Evolutionary conservation across 2,888 invertebrate genomes (phyloP), one percentile per base, ranked within the genome.

Genomic region (Andricus quercusramuli): DNA sequence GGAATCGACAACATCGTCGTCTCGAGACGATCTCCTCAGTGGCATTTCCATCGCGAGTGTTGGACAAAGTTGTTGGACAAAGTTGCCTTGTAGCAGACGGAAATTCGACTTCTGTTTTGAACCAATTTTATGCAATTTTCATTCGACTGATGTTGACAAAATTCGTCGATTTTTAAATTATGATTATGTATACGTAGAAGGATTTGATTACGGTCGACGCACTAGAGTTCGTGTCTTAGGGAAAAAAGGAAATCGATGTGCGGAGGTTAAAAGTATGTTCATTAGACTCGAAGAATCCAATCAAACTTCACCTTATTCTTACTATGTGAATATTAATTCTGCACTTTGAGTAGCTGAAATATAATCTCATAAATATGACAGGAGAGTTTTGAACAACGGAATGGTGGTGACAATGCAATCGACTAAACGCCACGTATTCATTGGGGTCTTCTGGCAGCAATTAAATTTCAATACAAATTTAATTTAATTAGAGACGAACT

Each of bases 381-480:
- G n/a, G n/a, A 11, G 22, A 56, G n/a, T 56, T 56, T 11, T 11
- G n/a, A 56, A 22, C n/a, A n/a, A 56, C 22, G n/a, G 56, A 56
- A n/a, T n/a, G 2, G n/a, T n/a, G n/a, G 56, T 56, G n/a, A 56
- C 56, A 56, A 56, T 56, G 56, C n/a, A 56, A 22, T 56, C 56
- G 56, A 22, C n/a, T 56, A 56, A 56, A 56, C n/a, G n/a, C 56
- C n/a, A n/a, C 56, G 47, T 47, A n/a, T n/a, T n/a, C 56, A 11
- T n/a, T n/a, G n/a, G n/a, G 11, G n/a, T 11, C 56, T 56, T 56
- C 56, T 11, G 56, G n/a, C n/a, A 11, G n/a, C 9, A 56, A 56
- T 56, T 56, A 56, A 56, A 56, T 56, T 56, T 56, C 56, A n/a
- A 56, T 56, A 56, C 56, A 56, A 56, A n/a, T n/a, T 56, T n/a